Evolutionary conservation across 2,888 invertebrate genomes (phyloP).

Genomic region (Sialis lutaria): DNA sequence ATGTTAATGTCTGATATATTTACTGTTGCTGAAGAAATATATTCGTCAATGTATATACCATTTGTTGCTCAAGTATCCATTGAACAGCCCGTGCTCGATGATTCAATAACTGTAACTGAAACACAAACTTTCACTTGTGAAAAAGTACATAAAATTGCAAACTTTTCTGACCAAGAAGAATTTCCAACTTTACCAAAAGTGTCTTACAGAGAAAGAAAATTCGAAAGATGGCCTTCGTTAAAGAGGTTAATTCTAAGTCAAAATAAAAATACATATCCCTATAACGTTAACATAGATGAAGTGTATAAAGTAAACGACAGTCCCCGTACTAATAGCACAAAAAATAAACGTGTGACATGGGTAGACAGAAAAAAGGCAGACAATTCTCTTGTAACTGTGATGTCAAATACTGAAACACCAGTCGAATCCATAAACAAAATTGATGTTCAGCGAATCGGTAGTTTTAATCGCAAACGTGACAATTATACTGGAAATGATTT

Average conservation of each 20-base stretch:
- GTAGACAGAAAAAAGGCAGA: neutral
- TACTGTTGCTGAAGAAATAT: conserved; percentile 3
- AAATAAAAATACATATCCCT: conserved; percentile 26
- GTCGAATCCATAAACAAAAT: neutral
- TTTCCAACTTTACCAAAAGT: too few species aligned
- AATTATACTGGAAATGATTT: conserved; percentile 15
- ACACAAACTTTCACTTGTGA: too few species aligned
- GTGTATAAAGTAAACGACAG: neutral
- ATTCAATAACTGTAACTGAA: too few species aligned
- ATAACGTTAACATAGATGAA: conserved; percentile 19
- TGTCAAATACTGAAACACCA: neutral
- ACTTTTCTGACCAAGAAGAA: too few species aligned
- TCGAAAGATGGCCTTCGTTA: conserved; percentile 4
- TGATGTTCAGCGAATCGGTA: neutral
- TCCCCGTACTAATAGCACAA: neutral
- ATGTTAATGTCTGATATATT: conserved; percentile 7
- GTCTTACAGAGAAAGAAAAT: neutral
- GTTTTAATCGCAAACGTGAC: conserved; percentile 10
- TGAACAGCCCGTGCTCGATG: too few species aligned
- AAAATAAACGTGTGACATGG: neutral
- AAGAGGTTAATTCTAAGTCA: conserved; percentile 25
- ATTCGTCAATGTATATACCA: neutral
- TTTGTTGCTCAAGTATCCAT: conserved; percentile 8
- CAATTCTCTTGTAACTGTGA: neutral
- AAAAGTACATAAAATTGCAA: too few species aligned